Evolutionary conservation across 2,888 invertebrate genomes (phyloP), one percentile per base, ranked within the genome.

Genomic region (Prosapia bicincta): DNA sequence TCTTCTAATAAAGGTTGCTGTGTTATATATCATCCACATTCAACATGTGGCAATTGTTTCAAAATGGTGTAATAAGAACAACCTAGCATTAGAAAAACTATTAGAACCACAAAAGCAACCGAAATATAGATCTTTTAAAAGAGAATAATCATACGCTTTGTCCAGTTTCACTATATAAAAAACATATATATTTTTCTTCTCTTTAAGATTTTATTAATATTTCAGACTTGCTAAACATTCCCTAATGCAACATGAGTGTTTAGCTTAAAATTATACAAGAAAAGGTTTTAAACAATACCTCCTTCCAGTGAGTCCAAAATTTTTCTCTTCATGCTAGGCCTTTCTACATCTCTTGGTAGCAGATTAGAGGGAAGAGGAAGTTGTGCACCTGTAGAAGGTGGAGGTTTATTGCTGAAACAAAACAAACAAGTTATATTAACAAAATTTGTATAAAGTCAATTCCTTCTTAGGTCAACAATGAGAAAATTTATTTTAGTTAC

Each of bases 371-470:
- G 95, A 83, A 93, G 87, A 0, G 98, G 98, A 73, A 98, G 85
- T 83, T 93, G 93, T n/a, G 89, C 85, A 1, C 95, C 95, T 7
- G 93, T 86, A 0, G 96, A 92, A 0, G 98, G 97, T 6, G 93
- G 90, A 3, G 98, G 98, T 84, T 94, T 94, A 83, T 94, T 97
- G 81, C 92, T 90, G 72, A 68, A 79, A 72, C 26, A 74, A 65
- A 26, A 30, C 32, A 7, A 38, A 69, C 54, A 72, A 20, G 26
- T 6, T 30, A 7, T 30, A 7, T 30, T 7, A 30, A n/a, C n/a
- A n/a, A n/a, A n/a, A n/a, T n/a, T n/a, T n/a, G n/a, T n/a, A n/a
- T n/a, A n/a, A n/a, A n/a, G n/a, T n/a, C n/a, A n/a, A n/a, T n/a
- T n/a, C n/a, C n/a, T n/a, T n/a, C n/a, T n/a, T n/a, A n/a, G n/a